Conservation (phyloP, 1,140 invertebrate species). For the Ephestia elutella region DNA sequence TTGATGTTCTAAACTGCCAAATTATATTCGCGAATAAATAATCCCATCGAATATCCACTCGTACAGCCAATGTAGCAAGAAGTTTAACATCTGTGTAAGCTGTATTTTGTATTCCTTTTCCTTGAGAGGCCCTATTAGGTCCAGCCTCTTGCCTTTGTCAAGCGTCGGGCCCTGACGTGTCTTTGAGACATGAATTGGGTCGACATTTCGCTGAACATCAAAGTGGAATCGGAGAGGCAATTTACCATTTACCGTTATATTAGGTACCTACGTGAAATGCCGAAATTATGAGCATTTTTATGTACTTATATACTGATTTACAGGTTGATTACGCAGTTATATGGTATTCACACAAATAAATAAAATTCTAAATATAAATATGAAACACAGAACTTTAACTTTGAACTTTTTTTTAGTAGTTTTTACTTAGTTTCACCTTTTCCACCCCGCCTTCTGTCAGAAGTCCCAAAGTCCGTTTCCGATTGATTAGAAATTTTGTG, state of each 20-base stretch:
- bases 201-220: slow-evolving; percentile 50
- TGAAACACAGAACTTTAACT: no score
- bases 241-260: slow-evolving; percentile 16
- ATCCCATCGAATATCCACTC: neutral
- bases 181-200: slow-evolving; percentile 65
- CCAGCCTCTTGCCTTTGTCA: slow-evolving; percentile 57
- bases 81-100: slow-evolving; percentile 14
- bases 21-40: neutral
- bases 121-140: slow-evolving; percentile 60
- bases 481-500: no score
- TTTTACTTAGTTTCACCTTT: no score
- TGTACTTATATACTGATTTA: slow-evolving; percentile 12
- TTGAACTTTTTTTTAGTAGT: no score
- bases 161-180: slow-evolving; percentile 40
- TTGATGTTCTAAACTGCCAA: no score
- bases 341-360: no score
- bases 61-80: no score
- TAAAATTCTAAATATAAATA: no score
- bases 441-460: no score
- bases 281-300: neutral
- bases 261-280: neutral
- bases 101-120: slow-evolving; percentile 15
- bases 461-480: no score
- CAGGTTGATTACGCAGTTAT: no score
- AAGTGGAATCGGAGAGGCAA: slow-evolving; percentile 31